These are phyloP conservation scores for Lycodopsis pacificus DNA, from an alignment of 2,797 vertebrate genomes.

Conservation along the genomic window DNA sequence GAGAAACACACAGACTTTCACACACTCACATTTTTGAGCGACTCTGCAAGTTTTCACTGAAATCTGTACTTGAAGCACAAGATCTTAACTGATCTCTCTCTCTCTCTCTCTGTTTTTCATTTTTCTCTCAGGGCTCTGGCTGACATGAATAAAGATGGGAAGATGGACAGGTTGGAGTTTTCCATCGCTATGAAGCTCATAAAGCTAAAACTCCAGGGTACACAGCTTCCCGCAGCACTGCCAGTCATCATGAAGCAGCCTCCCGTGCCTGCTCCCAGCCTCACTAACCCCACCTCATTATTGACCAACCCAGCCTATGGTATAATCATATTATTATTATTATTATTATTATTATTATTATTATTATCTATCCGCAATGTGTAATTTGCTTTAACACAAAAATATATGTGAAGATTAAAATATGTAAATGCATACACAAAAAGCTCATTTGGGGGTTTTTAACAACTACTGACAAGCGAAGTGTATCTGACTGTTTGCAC, in stretches of 20 bases:
- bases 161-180: conserved; percentile 97
- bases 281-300: conserved; percentile 69
- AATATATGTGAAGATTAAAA: background rate
- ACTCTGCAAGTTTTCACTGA: background rate
- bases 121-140: conserved; percentile 88
- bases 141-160: conserved; percentile 95
- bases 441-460: background rate
- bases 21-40: background rate
- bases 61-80: background rate
- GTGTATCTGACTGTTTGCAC: background rate
- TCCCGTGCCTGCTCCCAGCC: conserved; percentile 79
- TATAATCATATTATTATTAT: conserved; percentile 57
- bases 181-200: conserved; percentile 99
- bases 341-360: background rate
- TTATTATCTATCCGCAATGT: background rate
- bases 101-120: background rate
- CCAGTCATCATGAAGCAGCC: conserved; percentile 96
- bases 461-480: background rate
- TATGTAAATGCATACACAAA: background rate
- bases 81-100: background rate
- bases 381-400: background rate
- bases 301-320: conserved; percentile 89
- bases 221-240: conserved; percentile 87
- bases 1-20: conserved; percentile 28
- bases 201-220: conserved; percentile 94